A percentile compares a stretch with the other conserved stretches of the same genome.
These are phyloP conservation scores for Drosophila mimica DNA, from an alignment of 2,888 invertebrate species.

Conservation along the genomic window DNA sequence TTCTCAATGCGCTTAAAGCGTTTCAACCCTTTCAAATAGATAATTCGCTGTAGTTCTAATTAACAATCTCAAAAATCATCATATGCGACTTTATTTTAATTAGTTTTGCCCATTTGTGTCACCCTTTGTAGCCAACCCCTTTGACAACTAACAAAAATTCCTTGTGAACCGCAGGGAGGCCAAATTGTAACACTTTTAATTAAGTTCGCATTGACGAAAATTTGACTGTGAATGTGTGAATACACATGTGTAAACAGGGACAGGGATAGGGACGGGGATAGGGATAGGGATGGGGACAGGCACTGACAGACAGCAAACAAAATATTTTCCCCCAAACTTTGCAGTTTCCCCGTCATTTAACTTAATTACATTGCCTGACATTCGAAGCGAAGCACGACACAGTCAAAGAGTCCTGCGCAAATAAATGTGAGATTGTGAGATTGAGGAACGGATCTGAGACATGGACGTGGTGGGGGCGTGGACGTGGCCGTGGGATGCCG, in stretches of 20 bases:
- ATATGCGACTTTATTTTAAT: slow-evolving; percentile 60
- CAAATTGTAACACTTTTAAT: slow-evolving; percentile 65
- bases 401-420: slow-evolving; percentile 46
- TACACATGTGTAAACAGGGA: background rate
- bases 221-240: slow-evolving; percentile 3
- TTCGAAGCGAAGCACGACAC: slow-evolving; percentile 51
- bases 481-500: background rate
- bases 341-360: slow-evolving; percentile 73
- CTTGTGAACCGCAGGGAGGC: slow-evolving; percentile 27
- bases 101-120: slow-evolving; percentile 64
- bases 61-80: slow-evolving; percentile 59
- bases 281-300: background rate
- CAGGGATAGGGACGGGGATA: background rate
- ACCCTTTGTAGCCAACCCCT: slow-evolving; percentile 32
- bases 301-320: slow-evolving; percentile 8
- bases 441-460: background rate
- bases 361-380: slow-evolving; percentile 72
- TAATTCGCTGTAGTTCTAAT: slow-evolving; percentile 44
- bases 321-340: slow-evolving; percentile 61
- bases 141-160: slow-evolving; percentile 40
- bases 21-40: slow-evolving; percentile 31
- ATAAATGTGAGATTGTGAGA: slow-evolving; percentile 2
- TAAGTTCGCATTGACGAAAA: slow-evolving; percentile 62
- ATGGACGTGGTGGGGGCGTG: no score
- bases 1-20: background rate